Evolutionary conservation across 2,113 vertebrate genomes (phyloP), one percentile per base, ranked within the genome.

Genomic region (Natator depressus): DNA sequence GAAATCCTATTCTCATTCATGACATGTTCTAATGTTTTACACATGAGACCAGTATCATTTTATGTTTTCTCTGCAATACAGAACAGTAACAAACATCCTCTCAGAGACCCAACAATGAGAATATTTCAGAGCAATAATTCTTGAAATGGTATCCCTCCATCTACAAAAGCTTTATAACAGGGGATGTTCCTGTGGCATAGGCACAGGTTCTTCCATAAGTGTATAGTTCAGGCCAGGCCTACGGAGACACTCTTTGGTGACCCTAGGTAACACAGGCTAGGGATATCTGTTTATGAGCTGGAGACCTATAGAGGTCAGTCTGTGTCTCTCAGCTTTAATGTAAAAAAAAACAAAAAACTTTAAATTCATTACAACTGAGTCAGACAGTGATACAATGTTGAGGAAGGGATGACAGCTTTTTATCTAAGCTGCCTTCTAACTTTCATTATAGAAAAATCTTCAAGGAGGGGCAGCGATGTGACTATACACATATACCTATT

Each of bases 281-380:
- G 10, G 27, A n/a, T 19, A 17, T n/a, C 65, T 17, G 25, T n/a
- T 69, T 69, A 69, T 14, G 2, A 85, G 49, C 49, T 49, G 54
- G 80, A 10, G 54, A 51, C 35, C 47, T 2, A 25, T 8, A 54
- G 25, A 1, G 1, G 29, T 1, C 0, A 0, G 0, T 27, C 84
- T 75, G 53, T 2, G 46, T 81, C 88, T 27, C 90, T 16, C 84
- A 85, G 53, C 35, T 90, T 79, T 78, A 85, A 79, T 27, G 82
- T 42, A 42, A 42, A 42, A 42, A 83, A 57, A 90, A n/a, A 3
- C 53, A 31, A 35, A 13, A 13, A 1, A 47, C 53, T 69, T n/a
- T 54, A 57, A 85, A 29, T 5, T 80, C 6, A 10, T 35, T 1
- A 1, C 87, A 80, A 82, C 49, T 83, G 11, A 62, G 57, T 5